These are phyloP conservation scores for Crotalus adamanteus DNA, from an alignment of 2,797 vertebrate genomes.

Conservation along the genomic window DNA sequence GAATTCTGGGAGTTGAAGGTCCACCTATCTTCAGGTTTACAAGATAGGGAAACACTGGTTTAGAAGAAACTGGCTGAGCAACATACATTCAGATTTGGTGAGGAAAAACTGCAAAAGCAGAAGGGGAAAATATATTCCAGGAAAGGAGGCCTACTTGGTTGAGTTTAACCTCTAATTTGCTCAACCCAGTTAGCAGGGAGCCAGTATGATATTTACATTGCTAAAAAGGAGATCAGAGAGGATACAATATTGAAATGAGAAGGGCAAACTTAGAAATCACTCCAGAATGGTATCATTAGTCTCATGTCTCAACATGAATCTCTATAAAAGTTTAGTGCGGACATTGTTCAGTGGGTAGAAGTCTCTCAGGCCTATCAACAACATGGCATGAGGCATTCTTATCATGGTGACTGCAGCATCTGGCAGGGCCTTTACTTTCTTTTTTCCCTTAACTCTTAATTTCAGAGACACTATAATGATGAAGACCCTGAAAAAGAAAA, in stretches of 20 bases:
- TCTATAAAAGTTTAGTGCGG: slow-evolving; percentile 36
- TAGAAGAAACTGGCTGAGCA: background rate
- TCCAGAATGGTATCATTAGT: slow-evolving; percentile 32
- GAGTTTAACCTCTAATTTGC: background rate
- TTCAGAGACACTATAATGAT: slow-evolving; percentile 97
- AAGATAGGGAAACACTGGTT: background rate
- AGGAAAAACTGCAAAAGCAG: background rate
- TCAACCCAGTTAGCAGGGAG: background rate
- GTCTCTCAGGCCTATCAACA: slow-evolving; percentile 43
- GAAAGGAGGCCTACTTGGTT: background rate
- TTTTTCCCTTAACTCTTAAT: slow-evolving; percentile 69
- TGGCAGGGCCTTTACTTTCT: slow-evolving; percentile 64
- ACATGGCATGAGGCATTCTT: slow-evolving; percentile 43
- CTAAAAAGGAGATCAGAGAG: slow-evolving; percentile 37
- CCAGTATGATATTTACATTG: background rate
- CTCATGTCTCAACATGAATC: slow-evolving; percentile 43
- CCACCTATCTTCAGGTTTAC: background rate
- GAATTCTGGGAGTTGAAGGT: background rate
- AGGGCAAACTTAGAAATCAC: slow-evolving; percentile 36
- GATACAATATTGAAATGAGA: background rate
- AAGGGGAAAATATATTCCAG: background rate
- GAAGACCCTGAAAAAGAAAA: slow-evolving; percentile 99
- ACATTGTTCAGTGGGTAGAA: slow-evolving; percentile 26
- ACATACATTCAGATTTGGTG: background rate
- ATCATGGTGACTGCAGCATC: slow-evolving; percentile 56